Evolutionary conservation across 2,113 vertebrate species (phyloP).

Genomic region (Oenanthe oenanthe): DNA sequence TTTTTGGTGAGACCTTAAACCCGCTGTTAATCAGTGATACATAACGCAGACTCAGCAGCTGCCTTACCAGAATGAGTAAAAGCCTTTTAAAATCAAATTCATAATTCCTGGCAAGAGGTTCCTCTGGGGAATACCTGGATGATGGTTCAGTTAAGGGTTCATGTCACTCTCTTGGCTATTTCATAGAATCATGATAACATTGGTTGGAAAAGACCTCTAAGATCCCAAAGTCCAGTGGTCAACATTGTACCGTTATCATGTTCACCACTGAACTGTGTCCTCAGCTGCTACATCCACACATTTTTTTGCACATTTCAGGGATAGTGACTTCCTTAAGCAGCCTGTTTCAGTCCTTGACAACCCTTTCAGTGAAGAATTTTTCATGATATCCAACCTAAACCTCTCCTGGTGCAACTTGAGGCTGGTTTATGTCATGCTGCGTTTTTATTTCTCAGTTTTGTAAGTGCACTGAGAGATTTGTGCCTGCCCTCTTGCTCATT

Average conservation of each 20-base stretch:
- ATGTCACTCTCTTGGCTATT: background rate
- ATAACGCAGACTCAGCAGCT: background rate
- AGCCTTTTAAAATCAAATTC: background rate
- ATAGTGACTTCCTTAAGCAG: background rate
- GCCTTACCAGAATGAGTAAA: background rate
- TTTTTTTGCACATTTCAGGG: background rate
- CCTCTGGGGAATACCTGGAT: background rate
- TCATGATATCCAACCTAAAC: fast-evolving
- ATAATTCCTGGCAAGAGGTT: background rate
- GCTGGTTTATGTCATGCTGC: background rate
- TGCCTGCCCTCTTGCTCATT: background rate
- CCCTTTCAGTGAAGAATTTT: background rate
- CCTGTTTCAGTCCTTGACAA: background rate
- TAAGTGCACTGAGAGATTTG: fast-evolving
- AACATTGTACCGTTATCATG: background rate
- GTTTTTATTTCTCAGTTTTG: background rate
- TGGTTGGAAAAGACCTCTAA: background rate
- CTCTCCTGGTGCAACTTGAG: background rate
- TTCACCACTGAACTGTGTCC: background rate
- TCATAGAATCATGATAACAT: background rate
- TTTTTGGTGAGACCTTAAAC: background rate
- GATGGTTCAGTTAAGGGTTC: background rate
- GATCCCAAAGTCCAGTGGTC: fast-evolving
- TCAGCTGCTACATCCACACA: background rate
- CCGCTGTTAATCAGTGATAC: background rate